Base-by-base conservation (phyloP, 35 echinoderm and acorn worm genomes). In the Ophiothrix spiculata region DNA sequence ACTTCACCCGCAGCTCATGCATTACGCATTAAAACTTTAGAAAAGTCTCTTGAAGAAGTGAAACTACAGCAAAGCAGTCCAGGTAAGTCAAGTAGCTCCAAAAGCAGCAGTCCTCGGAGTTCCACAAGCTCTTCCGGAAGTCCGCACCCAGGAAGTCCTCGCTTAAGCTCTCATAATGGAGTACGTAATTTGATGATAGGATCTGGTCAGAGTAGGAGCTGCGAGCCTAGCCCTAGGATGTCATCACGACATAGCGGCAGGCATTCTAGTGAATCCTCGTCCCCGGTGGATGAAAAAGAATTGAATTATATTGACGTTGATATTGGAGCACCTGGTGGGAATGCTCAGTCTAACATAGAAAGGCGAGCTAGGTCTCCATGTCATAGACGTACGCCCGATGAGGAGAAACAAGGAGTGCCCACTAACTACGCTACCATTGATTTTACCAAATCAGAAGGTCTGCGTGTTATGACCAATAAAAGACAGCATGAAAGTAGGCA, bases 261-360 rank as follows among this genome's bases (percentile, higher is more conserved):
- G 21, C 81, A 81, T 25, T 81, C 80, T 13, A 84, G 80, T 69
- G 74, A 81, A 36, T 75, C 81, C 12, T 90, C 88, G 0, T 86
- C 84, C 3, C 84, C 75, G 56, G 25, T 76, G 8, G 88, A 85
- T 40, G 91, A 97, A 40, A 77, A 69, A 69, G 94, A 97, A 81
- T 74, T 97, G 0, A 97, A 97, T 73, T 97, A 97, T 64, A 90
- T 97, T 37, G 94, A 97, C 76, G 94, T 97, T 13, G 91, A 93
- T 40, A 93, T 93, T 35, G 86, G 78, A 23, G 79, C 93, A 76
- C 86, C 88, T 23, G 42, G 77, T 36, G 86, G 78, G 21, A 87
- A 75, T 25, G 75, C 87, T 12, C 84, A 87, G 4, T 39, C 79
- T 4, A 31, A 39, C 14, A 37, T 82, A 4, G 88, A 90, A 31